Conservation (phyloP, 1,140 invertebrate genomes). For the Eriocheir sinensis region DNA sequence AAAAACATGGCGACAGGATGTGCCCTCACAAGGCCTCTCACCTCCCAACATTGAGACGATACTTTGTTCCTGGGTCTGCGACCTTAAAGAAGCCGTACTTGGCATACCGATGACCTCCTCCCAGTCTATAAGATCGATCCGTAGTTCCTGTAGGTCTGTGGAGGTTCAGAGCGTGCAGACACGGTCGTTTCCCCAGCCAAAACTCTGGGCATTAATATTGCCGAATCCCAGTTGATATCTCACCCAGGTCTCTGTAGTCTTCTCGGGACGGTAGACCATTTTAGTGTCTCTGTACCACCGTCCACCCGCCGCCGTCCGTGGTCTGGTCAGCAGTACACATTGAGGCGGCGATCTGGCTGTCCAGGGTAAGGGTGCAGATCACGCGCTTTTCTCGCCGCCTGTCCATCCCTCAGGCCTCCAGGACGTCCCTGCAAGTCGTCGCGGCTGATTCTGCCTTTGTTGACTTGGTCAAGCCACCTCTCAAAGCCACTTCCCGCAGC, state of each 20-base stretch:
- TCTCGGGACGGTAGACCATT: constrained; percentile 64
- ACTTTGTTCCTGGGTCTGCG: background rate
- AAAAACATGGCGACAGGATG: no score
- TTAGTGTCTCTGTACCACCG: constrained; percentile 79
- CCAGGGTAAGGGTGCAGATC: constrained; percentile 35
- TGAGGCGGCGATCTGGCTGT: background rate
- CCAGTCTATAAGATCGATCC: constrained; percentile 79
- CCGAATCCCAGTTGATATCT: constrained; percentile 79
- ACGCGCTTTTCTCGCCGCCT: background rate
- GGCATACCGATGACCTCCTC: constrained; percentile 74
- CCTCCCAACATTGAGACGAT: background rate
- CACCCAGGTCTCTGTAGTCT: constrained; percentile 78
- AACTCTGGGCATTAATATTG: constrained; percentile 44
- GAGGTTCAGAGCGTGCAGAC: constrained; percentile 78
- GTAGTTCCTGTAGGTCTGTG: constrained; percentile 72
- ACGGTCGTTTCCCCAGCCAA: constrained; percentile 54
- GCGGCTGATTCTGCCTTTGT: background rate
- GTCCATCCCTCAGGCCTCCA: background rate
- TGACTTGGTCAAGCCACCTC: no score
- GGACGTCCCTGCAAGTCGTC: constrained; percentile 32
- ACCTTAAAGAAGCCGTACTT: constrained; percentile 73
- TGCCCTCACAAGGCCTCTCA: no score
- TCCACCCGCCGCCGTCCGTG: constrained; percentile 81
- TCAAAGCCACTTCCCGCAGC: no score
- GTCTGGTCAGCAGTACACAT: constrained; percentile 80